Percentiles rank a stretch among this genome's conserved stretches.
phyloP scores from a whole-genome alignment of 2,797 vertebrate species.

The Graptemys geographica region DNA sequence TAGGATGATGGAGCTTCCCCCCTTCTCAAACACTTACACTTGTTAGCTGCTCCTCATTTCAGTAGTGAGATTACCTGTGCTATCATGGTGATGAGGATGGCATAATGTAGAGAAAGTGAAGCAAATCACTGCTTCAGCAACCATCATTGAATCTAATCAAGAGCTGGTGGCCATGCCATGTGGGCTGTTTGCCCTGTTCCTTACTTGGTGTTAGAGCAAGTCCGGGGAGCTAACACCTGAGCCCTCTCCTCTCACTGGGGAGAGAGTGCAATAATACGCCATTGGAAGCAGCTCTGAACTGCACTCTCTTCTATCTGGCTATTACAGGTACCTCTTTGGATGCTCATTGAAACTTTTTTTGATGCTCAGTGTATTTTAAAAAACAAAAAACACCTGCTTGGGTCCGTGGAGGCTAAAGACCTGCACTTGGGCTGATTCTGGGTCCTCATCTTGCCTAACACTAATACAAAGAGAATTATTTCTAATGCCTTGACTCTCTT shows the following conservation, averaged over 20 bases:
- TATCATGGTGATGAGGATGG: not conserved
- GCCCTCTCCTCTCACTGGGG: not conserved
- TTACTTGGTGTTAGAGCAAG: not conserved
- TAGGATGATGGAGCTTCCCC: not conserved
- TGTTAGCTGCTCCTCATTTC: not conserved
- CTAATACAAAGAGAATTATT: not conserved
- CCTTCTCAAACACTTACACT: not conserved
- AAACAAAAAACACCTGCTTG: not conserved
- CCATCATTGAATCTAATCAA: not conserved
- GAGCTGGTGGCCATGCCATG: not conserved
- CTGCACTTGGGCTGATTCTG: slow-evolving; percentile 13
- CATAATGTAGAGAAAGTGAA: not conserved
- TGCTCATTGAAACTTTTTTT: not conserved
- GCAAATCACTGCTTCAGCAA: not conserved
- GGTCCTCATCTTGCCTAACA: not conserved
- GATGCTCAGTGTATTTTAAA: not conserved
- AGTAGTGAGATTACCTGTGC: not conserved
- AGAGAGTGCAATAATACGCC: not conserved
- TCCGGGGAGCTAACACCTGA: not conserved
- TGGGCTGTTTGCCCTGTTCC: not conserved
- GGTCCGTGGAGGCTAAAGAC: not conserved
- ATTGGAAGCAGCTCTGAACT: too few species aligned
- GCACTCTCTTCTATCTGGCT: too few species aligned
- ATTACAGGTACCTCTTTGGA: not conserved
- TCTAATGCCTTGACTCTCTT: not conserved